Evolutionary conservation across 2,888 invertebrate genomes (phyloP), one percentile per base, ranked within the genome.

Genomic region (Harmothoe impar): DNA sequence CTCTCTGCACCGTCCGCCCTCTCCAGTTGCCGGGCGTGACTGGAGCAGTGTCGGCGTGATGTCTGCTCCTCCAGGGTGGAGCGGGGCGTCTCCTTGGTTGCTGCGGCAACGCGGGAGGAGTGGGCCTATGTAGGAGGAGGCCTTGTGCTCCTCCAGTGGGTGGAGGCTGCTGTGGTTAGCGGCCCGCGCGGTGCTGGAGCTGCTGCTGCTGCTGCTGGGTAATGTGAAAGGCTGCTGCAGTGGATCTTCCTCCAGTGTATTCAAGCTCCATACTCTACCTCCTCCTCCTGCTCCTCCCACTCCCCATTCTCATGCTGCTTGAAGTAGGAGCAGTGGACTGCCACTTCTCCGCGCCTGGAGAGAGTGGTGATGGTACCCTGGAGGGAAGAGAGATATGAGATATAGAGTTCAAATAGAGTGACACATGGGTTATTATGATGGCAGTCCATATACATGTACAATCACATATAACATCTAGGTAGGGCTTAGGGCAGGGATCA

Each of bases 1-100:
- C 62, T 15, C 15, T 12, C 43, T 43, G 43, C 43, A 43, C 43
- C 43, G 10, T 10, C 43, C 7, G 62, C 62, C 62, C 62, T 25
- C 72, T 72, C 29, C 72, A 72, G 72, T 25, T n/a, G 25, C 72
- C 31, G 29, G 72, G 29, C 29, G 29, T 72, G 72, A 72, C 72
- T 29, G 29, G 72, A n/a, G 15, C 72, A 72, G 29, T 29, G 7
- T 62, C 43, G 43, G 43, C 3, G n/a, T 62, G 62, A 62, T 62
- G 62, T 62, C 62, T 62, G 62, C 62, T 62, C n/a, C 62, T 62
- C 62, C 62, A 62, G 62, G 72, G 25, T 25, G 25, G 72, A 15
- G 29, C 72, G 29, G 29, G 29, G 20, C 72, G 72, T 72, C 29
- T 72, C 72, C 72, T 72, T 72, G 72, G 72, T 72, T n/a, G 72